Evolutionary conservation across 2,797 vertebrate species (phyloP), one percentile per base, ranked within the genome.

Genomic region (Antennarius maculatus): DNA sequence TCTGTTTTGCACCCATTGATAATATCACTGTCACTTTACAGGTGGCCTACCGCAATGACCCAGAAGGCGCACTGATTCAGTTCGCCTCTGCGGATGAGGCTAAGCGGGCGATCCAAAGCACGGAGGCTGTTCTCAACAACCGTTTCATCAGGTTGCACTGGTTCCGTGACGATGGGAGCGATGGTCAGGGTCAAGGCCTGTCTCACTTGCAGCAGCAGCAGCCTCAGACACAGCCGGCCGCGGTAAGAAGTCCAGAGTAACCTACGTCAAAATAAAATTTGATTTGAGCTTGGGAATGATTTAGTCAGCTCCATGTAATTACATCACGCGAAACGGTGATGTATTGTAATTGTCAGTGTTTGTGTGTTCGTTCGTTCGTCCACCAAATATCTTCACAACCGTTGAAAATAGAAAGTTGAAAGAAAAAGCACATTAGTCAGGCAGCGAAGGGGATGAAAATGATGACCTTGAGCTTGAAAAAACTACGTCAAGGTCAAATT

Each of bases 121-220:
- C 96, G 42, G 97, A 99, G 91, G 97, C 98, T 7, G 96, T 99
- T 28, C 94, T 99, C 76, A 98, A 98, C 85, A 98, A 98, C 89
- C 95, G 97, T 50, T 99, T 98, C 84, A 99, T 99, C 88, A 95
- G 93, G 81, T 94, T 98, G 61, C 94, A 96, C 87, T 99, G 98
- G 98, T 96, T 95, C 80, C 94, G 96, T 83, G 96, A 96, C 65
- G 94, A 95, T 63, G 86, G 85, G 37, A 89, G 87, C 0, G 81
- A 89, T 1, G 78, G 34, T 4, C 71, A 34, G 8, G 78, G 34
- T 4, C 71, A 34, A 7, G 41, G 74, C 13, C 89, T 82, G 39
- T 52, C 61, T 23, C 77, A 71, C 45, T n/a, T 34, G 3, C 84
- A 85, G 59, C 84, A 85, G 59, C 82, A 77, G 58, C 88, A 82